Evolutionary conservation across 2,797 vertebrate species (phyloP).

Genomic region (Semotilus atromaculatus): DNA sequence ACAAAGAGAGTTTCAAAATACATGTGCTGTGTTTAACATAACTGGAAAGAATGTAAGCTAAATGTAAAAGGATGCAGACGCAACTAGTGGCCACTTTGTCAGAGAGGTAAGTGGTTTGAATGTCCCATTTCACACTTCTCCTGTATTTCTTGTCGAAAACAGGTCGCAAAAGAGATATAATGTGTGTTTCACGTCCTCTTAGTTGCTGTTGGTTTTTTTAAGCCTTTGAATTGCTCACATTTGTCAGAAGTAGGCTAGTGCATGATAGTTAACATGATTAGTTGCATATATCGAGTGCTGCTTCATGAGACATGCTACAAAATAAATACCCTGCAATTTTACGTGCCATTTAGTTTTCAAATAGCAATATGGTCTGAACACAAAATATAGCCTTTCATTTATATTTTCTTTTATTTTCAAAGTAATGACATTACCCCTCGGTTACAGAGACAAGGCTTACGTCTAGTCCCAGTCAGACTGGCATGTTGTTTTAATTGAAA

Average conservation of each 20-base stretch:
- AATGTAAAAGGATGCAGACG: no score
- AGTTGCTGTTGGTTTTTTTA: accelerated
- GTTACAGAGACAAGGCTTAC: no score
- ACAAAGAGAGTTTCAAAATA: not conserved
- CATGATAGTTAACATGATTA: no score
- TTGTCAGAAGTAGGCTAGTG: not conserved
- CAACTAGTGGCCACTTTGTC: no score
- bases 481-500: no score
- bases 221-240: not conserved
- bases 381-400: not conserved
- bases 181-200: not conserved
- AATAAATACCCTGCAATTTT: not conserved
- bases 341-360: not conserved
- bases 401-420: not conserved
- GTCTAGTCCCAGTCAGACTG: no score
- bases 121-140: not conserved
- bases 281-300: not conserved
- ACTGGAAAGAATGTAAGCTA: not conserved
- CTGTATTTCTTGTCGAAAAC: not conserved
- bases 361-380: not conserved
- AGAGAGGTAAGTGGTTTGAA: not conserved
- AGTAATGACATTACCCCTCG: not conserved
- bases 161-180: no score
- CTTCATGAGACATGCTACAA: not conserved
- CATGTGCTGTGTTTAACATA: not conserved